These are phyloP conservation scores for Macrocentrus cingulum DNA, from an alignment of 1,140 invertebrate species.

Conservation along the genomic window DNA sequence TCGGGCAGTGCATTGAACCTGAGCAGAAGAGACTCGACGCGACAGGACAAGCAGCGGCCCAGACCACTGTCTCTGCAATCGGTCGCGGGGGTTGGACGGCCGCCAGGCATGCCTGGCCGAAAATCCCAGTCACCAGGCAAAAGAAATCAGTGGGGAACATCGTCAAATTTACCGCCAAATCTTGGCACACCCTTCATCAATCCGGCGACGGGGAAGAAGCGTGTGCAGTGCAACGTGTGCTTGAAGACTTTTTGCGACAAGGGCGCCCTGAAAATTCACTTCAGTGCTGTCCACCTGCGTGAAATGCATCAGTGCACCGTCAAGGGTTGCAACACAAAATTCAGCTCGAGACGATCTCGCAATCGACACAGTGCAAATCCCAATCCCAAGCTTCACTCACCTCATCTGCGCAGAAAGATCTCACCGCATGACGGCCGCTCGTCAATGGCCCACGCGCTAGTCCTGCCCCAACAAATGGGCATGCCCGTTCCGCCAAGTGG, in stretches of 20 bases:
- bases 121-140: conserved; percentile 88
- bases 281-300: conserved; percentile 95
- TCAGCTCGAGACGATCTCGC: conserved; percentile 91
- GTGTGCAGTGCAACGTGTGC: conserved; percentile 97
- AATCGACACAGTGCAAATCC: conserved; percentile 98
- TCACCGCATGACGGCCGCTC: conserved; percentile 90
- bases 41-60: conserved; percentile 56
- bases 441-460: conserved; percentile 78
- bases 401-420: conserved; percentile 87
- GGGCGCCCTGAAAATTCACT: conserved; percentile 98
- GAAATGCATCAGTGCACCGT: conserved; percentile 99
- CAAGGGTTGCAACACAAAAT: conserved; percentile 99
- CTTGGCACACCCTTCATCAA: conserved; percentile 89
- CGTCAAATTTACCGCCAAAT: conserved; percentile 75
- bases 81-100: conserved; percentile 47
- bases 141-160: conserved; percentile 79
- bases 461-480: conserved; percentile 73
- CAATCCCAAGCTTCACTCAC: conserved; percentile 97
- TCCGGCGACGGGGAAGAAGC: conserved; percentile 89
- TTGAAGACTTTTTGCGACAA: conserved; percentile 99
- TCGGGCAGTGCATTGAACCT: conserved; percentile 71
- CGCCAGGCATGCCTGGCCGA: conserved; percentile 62
- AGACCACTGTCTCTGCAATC: conserved; percentile 46
- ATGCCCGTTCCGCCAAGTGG: conserved; percentile 63
- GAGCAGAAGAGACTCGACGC: conserved; percentile 54